A percentile compares a stretch with the other conserved stretches of the same genome.
Conservation (phyloP, 1,140 invertebrate species). For the Rhopalosiphum padi region DNA sequence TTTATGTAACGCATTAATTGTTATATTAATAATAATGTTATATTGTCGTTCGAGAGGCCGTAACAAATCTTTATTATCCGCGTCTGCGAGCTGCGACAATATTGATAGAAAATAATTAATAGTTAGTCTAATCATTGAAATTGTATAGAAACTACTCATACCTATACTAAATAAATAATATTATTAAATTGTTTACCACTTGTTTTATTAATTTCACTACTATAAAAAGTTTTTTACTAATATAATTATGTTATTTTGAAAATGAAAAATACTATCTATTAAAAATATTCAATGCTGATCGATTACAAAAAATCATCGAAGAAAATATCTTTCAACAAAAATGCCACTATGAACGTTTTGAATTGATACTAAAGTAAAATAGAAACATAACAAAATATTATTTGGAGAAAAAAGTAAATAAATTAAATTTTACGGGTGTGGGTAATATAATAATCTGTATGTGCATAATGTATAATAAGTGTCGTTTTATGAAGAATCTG, state of each 20-base stretch:
- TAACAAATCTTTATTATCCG: background rate
- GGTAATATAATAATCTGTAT: background rate
- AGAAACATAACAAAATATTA: background rate
- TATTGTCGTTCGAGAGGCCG: background rate
- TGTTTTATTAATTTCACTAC: background rate
- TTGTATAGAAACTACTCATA: background rate
- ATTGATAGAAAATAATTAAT: conserved; percentile 1
- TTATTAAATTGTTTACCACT: background rate
- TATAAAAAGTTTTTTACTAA: background rate
- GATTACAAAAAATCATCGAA: background rate
- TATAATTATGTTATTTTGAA: background rate
- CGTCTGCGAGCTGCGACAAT: background rate
- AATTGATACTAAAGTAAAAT: background rate
- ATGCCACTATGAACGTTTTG: background rate
- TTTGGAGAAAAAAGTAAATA: background rate
- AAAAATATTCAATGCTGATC: background rate
- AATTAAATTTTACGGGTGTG: background rate
- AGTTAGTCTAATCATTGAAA: background rate
- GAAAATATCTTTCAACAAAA: background rate
- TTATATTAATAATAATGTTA: background rate
- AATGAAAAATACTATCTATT: background rate
- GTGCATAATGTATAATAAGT: background rate
- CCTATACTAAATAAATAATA: background rate
- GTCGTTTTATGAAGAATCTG: background rate
- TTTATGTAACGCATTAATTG: background rate